A percentile compares a stretch with the other conserved stretches of the same genome.
These are phyloP conservation scores for Plotosus lineatus DNA, from an alignment of 2,113 vertebrate species.

Conservation along the genomic window DNA sequence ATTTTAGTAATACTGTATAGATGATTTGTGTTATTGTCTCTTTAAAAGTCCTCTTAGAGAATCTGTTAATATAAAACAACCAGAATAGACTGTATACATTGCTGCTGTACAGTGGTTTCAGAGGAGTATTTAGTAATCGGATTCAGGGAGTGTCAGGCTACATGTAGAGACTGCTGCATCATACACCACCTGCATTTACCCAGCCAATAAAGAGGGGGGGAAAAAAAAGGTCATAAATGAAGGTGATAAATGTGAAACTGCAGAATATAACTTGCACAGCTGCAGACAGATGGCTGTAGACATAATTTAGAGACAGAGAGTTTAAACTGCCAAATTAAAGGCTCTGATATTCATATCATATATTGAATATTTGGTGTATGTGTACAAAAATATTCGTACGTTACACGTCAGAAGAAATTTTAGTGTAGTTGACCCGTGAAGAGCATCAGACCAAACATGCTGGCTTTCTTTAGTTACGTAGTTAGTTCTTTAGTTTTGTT, in stretches of 20 bases:
- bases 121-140: slow-evolving; percentile 54
- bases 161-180: slow-evolving; percentile 47
- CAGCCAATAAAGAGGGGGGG: neutral
- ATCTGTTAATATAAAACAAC: slow-evolving; percentile 51
- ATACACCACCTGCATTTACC: slow-evolving; percentile 37
- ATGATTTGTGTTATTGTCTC: slow-evolving; percentile 26
- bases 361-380: neutral
- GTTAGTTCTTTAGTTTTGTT: neutral
- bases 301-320: neutral
- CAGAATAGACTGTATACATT: slow-evolving; percentile 38
- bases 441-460: neutral
- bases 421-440: neutral
- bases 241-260: slow-evolving; percentile 54
- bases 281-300: neutral
- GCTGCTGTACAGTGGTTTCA: slow-evolving; percentile 59
- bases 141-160: slow-evolving; percentile 49
- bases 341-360: neutral
- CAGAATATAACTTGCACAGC: slow-evolving; percentile 8
- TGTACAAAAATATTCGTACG: neutral
- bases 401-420: neutral
- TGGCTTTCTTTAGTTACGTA: neutral
- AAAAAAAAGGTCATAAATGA: slow-evolving; percentile 52
- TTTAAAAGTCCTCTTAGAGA: slow-evolving; percentile 55
- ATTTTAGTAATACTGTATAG: slow-evolving; percentile 35
- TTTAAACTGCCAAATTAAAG: neutral